Conservation (phyloP, 2,113 vertebrate genomes). For the Plotosus lineatus region DNA sequence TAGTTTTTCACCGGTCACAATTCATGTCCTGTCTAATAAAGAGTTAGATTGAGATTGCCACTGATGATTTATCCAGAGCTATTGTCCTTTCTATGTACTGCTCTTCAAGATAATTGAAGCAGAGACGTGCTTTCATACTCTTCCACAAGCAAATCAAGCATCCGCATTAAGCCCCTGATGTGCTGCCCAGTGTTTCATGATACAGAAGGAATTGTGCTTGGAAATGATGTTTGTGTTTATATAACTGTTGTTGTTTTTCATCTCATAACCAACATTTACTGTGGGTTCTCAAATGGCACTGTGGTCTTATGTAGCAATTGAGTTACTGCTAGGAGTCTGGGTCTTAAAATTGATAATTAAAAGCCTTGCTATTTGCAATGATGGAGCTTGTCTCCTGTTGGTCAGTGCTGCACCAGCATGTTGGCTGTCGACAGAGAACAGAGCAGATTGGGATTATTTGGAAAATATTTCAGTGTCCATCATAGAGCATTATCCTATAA, state of each 20-base stretch:
- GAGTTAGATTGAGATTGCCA: constrained; percentile 66
- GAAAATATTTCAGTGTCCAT: neutral
- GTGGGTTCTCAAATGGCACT: neutral
- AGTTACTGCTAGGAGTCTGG: neutral
- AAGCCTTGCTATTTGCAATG: neutral
- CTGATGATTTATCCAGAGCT: constrained; percentile 66
- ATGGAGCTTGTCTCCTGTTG: neutral
- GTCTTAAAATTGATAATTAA: neutral
- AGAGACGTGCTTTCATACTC: constrained; percentile 53
- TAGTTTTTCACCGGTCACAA: constrained; percentile 55
- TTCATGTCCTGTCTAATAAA: constrained; percentile 61
- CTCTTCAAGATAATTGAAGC: constrained; percentile 69
- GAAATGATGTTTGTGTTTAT: constrained; percentile 22
- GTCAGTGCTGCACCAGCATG: neutral
- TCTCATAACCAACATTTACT: neutral
- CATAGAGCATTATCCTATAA: no score
- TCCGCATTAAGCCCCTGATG: constrained; percentile 56
- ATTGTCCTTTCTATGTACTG: constrained; percentile 58
- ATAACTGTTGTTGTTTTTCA: neutral
- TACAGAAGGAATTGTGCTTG: constrained; percentile 42
- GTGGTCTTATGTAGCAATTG: neutral
- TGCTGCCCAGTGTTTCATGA: constrained; percentile 57
- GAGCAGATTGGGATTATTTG: neutral
- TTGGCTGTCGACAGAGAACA: neutral
- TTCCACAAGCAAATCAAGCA: constrained; percentile 65